A percentile compares a stretch with the other conserved stretches of the same genome.
Evolutionary conservation across 2,113 vertebrate species (phyloP).

Genomic region (Dissostichus mawsoni): DNA sequence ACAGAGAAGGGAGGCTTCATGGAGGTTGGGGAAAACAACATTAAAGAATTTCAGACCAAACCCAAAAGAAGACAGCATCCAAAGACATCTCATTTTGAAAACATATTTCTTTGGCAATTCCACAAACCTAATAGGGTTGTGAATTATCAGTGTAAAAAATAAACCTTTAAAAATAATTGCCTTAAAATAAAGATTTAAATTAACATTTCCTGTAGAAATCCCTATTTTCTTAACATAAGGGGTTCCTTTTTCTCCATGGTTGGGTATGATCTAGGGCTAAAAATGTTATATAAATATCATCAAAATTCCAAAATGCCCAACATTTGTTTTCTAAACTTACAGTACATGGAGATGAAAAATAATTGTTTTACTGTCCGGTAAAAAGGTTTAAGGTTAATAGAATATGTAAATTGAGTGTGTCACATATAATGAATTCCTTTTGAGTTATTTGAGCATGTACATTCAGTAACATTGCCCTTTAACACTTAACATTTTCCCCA

Average conservation of each 20-base stretch:
- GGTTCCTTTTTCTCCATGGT: not conserved
- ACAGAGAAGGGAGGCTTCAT: not conserved
- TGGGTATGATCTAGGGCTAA: not conserved
- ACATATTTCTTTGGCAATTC: not conserved
- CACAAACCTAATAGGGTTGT: too few relatives aligned
- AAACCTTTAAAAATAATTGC: too few relatives aligned
- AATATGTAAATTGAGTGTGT: not conserved
- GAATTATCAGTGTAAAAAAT: too few relatives aligned
- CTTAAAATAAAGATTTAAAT: not conserved
- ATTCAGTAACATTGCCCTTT: not conserved
- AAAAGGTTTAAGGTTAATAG: slow-evolving; percentile 1
- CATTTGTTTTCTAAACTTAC: not conserved
- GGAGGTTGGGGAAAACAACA: not conserved
- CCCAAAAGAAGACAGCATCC: not conserved
- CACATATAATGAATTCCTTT: not conserved
- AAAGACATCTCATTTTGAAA: slow-evolving; percentile 5
- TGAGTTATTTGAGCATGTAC: not conserved
- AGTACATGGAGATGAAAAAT: not conserved
- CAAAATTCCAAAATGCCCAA: too few relatives aligned
- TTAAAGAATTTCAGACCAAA: not conserved
- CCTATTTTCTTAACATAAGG: not conserved
- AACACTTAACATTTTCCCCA: not conserved
- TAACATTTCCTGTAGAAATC: not conserved
- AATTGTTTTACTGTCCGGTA: not conserved
- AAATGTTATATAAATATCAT: too few relatives aligned